Percentiles rank a stretch among this genome's conserved stretches.
Evolutionary conservation across 2,888 invertebrate genomes (phyloP).

Genomic region (Nephrotoma guestfalica): DNA sequence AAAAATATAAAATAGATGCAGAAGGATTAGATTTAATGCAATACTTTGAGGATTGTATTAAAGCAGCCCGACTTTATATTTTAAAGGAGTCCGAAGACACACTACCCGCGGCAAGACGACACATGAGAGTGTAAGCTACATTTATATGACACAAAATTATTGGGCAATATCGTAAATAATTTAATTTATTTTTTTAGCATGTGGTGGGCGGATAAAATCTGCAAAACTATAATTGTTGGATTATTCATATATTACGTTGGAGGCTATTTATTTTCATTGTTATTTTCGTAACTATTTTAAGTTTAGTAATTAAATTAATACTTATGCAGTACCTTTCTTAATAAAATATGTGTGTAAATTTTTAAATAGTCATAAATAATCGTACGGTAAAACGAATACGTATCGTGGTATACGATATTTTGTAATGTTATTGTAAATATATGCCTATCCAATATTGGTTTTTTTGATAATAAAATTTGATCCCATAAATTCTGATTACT

Average conservation of each 20-base stretch:
- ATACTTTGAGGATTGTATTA: constrained; percentile 72
- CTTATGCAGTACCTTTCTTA: background rate
- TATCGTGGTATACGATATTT: background rate
- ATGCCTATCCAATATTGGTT: background rate
- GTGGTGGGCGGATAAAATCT: constrained; percentile 68
- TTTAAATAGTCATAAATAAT: background rate
- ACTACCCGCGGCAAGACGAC: constrained; percentile 61
- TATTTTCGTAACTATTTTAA: constrained; percentile 4
- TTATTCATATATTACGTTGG: constrained; percentile 37
- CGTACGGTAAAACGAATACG: background rate
- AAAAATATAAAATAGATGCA: constrained; percentile 54
- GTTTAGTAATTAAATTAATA: background rate
- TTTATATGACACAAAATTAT: background rate
- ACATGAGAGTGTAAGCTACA: constrained; percentile 58
- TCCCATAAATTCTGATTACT: background rate
- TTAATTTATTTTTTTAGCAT: constrained; percentile 41
- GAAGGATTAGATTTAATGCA: constrained; percentile 56
- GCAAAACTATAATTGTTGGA: constrained; percentile 50
- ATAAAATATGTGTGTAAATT: background rate
- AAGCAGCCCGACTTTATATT: constrained; percentile 64
- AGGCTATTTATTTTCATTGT: constrained; percentile 4
- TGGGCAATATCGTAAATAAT: background rate
- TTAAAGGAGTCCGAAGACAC: constrained; percentile 71
- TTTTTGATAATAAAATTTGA: background rate
- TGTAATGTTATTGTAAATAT: background rate